Conservation (phyloP, 1,140 invertebrate species). For the Solen grandis region DNA sequence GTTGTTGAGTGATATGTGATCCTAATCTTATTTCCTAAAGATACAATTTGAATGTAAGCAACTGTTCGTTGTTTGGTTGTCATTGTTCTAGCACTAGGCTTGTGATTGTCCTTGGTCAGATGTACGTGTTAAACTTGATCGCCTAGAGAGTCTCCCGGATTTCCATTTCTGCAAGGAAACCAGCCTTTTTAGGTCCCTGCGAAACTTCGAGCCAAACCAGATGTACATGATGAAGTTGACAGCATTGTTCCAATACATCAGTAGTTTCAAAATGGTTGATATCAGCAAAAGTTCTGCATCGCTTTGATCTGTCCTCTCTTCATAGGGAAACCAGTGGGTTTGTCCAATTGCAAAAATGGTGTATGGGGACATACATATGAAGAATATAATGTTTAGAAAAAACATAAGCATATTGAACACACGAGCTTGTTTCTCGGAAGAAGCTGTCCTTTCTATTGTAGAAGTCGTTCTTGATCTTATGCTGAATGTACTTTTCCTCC, state of each 20-base stretch:
- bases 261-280: background rate
- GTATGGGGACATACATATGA: background rate
- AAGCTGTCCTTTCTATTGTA: too few relatives aligned
- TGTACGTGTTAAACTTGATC: too few relatives aligned
- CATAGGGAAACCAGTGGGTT: background rate
- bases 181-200: background rate
- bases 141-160: too few relatives aligned
- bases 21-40: too few relatives aligned
- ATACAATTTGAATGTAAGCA: too few relatives aligned
- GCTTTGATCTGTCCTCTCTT: background rate
- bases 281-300: background rate
- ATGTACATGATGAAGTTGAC: constrained; percentile 4
- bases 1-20: too few relatives aligned
- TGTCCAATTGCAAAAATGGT: background rate
- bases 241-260: constrained; percentile 1
- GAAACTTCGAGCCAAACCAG: background rate
- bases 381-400: background rate
- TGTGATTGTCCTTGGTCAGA: too few relatives aligned
- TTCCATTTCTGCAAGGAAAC: too few relatives aligned
- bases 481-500: background rate
- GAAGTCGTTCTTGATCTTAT: background rate
- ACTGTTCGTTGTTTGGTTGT: too few relatives aligned
- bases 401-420: background rate
- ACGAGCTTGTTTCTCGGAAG: background rate
- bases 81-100: too few relatives aligned